These are phyloP conservation scores for Gandaritis pyraliata DNA, from an alignment of 2,888 invertebrate species.

Conservation along the genomic window DNA sequence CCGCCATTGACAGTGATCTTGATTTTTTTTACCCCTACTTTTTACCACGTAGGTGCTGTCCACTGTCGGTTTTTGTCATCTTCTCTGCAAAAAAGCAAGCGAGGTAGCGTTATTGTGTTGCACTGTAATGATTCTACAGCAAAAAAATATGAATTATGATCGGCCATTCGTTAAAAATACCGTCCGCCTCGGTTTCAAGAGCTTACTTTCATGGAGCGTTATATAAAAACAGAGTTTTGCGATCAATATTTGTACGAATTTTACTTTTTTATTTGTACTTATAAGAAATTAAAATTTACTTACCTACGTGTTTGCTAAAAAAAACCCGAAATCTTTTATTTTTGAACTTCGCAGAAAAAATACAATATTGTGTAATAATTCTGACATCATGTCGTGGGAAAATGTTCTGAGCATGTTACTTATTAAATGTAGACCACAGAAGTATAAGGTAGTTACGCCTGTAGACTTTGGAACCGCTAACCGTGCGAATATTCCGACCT, in stretches of 20 bases:
- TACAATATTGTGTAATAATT: neutral
- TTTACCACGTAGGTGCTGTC: slow-evolving; percentile 57
- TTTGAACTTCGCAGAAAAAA: neutral
- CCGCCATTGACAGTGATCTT: slow-evolving; percentile 77
- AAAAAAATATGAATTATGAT: slow-evolving; percentile 55
- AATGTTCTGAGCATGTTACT: slow-evolving; percentile 2
- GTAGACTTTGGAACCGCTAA: slow-evolving; percentile 18
- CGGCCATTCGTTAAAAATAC: slow-evolving; percentile 51
- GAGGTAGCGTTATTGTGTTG: slow-evolving; percentile 59
- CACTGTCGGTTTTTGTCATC: slow-evolving; percentile 53
- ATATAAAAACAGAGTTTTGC: slow-evolving; percentile 51
- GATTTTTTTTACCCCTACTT: slow-evolving; percentile 61
- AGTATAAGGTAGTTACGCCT: neutral
- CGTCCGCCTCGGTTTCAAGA: slow-evolving; percentile 49
- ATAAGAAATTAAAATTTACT: slow-evolving; percentile 2
- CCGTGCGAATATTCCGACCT: slow-evolving; percentile 77
- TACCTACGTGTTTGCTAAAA: neutral
- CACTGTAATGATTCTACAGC: slow-evolving; percentile 53
- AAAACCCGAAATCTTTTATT: neutral
- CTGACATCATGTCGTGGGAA: slow-evolving; percentile 31
- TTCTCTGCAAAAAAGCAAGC: slow-evolving; percentile 54
- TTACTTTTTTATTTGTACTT: too few relatives aligned
- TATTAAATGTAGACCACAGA: slow-evolving; percentile 3
- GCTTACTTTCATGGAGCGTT: slow-evolving; percentile 51
- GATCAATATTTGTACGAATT: slow-evolving; percentile 51